Evolutionary conservation across 2,888 invertebrate genomes (phyloP).

Genomic region (Acheta domesticus): DNA sequence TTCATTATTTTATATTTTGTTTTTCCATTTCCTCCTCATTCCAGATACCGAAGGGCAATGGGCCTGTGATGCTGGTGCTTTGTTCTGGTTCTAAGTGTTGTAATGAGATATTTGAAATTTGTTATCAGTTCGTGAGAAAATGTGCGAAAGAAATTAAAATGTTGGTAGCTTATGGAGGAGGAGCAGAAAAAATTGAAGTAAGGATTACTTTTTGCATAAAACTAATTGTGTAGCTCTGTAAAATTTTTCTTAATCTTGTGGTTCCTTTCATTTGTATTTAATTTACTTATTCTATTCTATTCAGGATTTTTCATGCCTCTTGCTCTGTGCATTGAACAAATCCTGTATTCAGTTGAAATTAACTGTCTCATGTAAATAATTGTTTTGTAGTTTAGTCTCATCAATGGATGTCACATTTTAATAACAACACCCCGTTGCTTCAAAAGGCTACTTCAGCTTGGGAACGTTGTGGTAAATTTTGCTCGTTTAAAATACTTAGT

Average conservation of each 20-base stretch:
- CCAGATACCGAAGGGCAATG: background rate
- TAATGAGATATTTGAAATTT: background rate
- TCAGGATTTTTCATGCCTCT: too few species aligned
- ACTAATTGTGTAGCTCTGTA: too few species aligned
- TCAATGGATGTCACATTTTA: background rate
- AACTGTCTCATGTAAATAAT: too few species aligned
- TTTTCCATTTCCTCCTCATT: background rate
- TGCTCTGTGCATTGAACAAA: too few species aligned
- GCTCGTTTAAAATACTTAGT: background rate
- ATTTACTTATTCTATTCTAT: too few species aligned
- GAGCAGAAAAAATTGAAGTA: conserved; percentile 1
- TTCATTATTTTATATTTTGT: too few species aligned
- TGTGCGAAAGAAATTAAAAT: background rate
- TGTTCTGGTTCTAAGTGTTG: background rate
- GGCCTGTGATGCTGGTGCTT: background rate
- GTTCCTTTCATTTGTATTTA: too few species aligned
- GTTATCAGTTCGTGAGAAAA: background rate
- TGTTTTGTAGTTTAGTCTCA: too few species aligned
- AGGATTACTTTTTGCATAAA: background rate
- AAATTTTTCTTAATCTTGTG: too few species aligned
- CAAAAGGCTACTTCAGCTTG: background rate
- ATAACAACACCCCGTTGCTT: background rate
- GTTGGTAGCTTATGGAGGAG: background rate
- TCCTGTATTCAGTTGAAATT: too few species aligned
- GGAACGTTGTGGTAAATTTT: background rate